Base-by-base conservation (phyloP, 2,113 vertebrate species). In the Odocoileus hemionus region DNA sequence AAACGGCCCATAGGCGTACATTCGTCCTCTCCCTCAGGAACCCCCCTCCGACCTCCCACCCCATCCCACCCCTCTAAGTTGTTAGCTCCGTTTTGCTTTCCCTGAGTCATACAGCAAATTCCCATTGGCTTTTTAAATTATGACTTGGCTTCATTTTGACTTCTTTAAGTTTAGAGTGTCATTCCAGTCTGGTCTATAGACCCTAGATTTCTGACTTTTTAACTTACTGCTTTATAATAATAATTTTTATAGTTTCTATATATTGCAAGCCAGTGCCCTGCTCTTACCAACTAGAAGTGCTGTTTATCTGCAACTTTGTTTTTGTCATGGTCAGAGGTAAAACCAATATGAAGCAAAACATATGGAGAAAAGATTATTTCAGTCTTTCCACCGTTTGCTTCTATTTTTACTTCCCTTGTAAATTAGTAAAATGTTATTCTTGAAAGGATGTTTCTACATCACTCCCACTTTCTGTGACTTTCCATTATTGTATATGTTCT, bases 381-480 rank as follows among this genome's bases (percentile, higher is more conserved):
- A 78, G 45, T 94, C 88, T 96, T 97, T 87, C 80, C 26, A 85
- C 8, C 90, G 54, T 95, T 96, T 58, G 10, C 58, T 85, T 97
- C 80, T 94, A 96, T 96, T 98, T 98, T 98, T 86, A 92, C 54
- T 91, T 85, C 67, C 36, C 90, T 85, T 90, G 52, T 76, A 94
- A 84, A 92, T 79, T 67, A 87, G 61, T 36, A 92, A 84, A 96
- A 79, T 78, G 88, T 76, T 96, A 39, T 95, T 94, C 61, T 92
- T 79, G n/a, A 93, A 85, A 92, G n/a, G 57, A 55, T 86, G 28
- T 97, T 97, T 97, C 82, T 91, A 39, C 26, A 43, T 92, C 17
- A 43, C 16, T 54, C 50, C 57, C 55, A 91, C 86, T 94, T 96
- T 90, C 92, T 58, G 61, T 89, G 61, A 45, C 83, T 96, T 93